Percentiles rank a stretch among this genome's conserved stretches.
Evolutionary conservation across 1,140 invertebrate genomes (phyloP).

Genomic region (Papilio polyxenes): DNA sequence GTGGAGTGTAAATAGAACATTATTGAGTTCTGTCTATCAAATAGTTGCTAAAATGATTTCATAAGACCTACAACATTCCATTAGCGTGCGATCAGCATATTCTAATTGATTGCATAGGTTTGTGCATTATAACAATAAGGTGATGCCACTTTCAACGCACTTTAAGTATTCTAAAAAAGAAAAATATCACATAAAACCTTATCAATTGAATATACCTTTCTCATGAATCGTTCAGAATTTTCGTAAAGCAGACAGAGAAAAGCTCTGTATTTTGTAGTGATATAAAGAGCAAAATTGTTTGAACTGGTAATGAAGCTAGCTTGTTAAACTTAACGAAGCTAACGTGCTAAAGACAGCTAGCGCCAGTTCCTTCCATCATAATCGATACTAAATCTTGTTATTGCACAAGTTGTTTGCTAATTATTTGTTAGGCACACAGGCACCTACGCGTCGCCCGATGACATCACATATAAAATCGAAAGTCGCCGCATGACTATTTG

Average conservation of each 20-base stretch:
- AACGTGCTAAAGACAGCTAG: background rate
- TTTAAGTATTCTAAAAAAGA: background rate
- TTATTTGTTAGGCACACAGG: slow-evolving; percentile 27
- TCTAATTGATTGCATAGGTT: background rate
- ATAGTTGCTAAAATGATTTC: slow-evolving; percentile 13
- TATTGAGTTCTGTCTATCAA: background rate
- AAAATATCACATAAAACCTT: background rate
- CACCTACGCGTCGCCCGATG: slow-evolving; percentile 56
- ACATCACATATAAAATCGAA: slow-evolving; percentile 67
- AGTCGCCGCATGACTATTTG: slow-evolving; percentile 51
- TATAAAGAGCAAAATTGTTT: background rate
- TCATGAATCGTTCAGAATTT: background rate
- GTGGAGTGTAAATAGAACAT: background rate
- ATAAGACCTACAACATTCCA: slow-evolving; percentile 4
- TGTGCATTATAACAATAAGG: background rate
- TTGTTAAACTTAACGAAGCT: background rate
- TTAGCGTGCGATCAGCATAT: background rate
- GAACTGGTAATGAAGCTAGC: background rate
- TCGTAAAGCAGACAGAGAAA: background rate
- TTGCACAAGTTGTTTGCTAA: slow-evolving; percentile 32
- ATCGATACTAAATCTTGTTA: background rate
- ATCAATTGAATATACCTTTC: background rate
- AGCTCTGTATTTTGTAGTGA: too few relatives aligned
- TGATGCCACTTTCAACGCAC: slow-evolving; percentile 1
- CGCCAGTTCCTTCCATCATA: background rate